Evolutionary conservation across 2,113 vertebrate species (phyloP), one percentile per base, ranked within the genome.

Genomic region (Ascaphus truei): DNA sequence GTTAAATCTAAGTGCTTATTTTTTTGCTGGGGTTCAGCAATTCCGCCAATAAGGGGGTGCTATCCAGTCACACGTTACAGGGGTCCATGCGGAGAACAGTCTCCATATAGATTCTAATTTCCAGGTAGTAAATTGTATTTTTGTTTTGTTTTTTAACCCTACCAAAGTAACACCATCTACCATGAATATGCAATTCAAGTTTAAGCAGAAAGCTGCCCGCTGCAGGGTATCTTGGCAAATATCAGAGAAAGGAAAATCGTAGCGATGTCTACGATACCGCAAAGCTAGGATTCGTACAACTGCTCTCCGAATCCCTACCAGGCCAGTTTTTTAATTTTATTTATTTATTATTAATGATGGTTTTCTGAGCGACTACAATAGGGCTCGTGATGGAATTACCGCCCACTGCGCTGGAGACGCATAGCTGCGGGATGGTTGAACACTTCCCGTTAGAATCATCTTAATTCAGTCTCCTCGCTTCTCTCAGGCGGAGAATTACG

Each of bases 221-320:
- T 13, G 25, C 31, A n/a, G 43, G 55, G 13, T 27, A 51, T 68
- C 30, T 61, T 71, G 67, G 67, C 56, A 71, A 61, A 41, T 43
- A 37, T 55, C 18, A 66, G 29, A 27, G 29, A 39, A 47, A 22
- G 43, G n/a, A 22, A 16, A 47, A 20, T 47, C 43, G 8, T 16
- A 47, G 43, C 43, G 23, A 47, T 47, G 7, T 47, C 11, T 22
- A 18, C 13, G 5, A 47, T 47, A 22, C 43, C 43, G 6, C 10
- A 47, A 47, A 47, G 43, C 18, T 13, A 43, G 11, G 3, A 12
- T 22, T 22, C 20, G 16, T 47, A 22, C 8, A 22, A 47, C 20
- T 6, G 43, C 20, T 20, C 23, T 47, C 16, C 15, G 39, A 43
- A 16, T 43, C 15, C 15, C 15, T 5, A 16, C 18, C 39, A 43